These are phyloP conservation scores for Embidobia sp. DNA, from an alignment of 2,888 invertebrate species.

Conservation along the genomic window DNA sequence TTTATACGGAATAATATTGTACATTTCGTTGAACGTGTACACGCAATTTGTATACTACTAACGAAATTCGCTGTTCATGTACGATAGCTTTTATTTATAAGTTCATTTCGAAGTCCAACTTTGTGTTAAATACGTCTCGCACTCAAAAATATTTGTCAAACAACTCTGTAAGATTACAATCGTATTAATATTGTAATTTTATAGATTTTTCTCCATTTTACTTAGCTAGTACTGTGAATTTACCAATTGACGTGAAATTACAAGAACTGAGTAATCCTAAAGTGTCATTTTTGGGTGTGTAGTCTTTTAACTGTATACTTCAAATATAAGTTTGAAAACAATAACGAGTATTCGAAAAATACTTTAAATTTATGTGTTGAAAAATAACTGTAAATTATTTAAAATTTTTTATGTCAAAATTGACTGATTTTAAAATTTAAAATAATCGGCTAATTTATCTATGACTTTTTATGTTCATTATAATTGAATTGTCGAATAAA, in stretches of 20 bases:
- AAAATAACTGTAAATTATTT: no score
- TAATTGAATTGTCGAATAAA: no score
- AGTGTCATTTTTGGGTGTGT: no score
- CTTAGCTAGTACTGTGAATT: no score
- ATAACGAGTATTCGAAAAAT: background rate
- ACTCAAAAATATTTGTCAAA: background rate
- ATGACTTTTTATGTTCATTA: no score
- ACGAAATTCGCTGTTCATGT: conserved; percentile 18
- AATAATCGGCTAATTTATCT: conserved; percentile 2
- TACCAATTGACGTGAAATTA: no score
- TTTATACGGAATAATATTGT: conserved; percentile 68
- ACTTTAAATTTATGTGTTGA: no score
- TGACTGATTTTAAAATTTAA: background rate
- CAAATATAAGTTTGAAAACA: conserved; percentile 5
- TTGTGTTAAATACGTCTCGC: no score
- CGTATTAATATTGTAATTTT: no score
- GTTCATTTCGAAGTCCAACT: background rate
- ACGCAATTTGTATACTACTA: conserved; percentile 39
- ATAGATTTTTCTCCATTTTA: no score
- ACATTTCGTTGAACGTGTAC: conserved; percentile 70
- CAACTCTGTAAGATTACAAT: background rate
- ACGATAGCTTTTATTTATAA: conserved; percentile 5
- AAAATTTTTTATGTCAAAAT: background rate
- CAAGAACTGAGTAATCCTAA: no score
- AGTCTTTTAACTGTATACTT: conserved; percentile 3